phyloP scores from a whole-genome alignment of 2,797 vertebrate species.

The Sebastes aleutianus region DNA sequence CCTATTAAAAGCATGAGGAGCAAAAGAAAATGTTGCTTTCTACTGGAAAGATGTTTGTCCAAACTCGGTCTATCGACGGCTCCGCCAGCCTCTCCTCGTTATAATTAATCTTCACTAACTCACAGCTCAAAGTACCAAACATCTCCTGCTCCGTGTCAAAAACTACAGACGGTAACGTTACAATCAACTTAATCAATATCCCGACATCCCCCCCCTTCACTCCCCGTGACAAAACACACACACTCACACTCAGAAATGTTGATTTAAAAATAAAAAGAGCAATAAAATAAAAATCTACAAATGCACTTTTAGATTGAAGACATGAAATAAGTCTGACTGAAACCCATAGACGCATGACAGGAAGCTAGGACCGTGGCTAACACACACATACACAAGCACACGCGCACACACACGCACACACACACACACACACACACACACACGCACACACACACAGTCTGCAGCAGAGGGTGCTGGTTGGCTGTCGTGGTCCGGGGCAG shows the following conservation, averaged over 20 bases:
- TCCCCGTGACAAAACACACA: not conserved
- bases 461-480: conserved; percentile 26
- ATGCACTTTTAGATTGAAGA: conserved; percentile 50
- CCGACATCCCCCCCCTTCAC: not conserved
- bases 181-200: conserved; percentile 45
- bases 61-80: conserved; percentile 28
- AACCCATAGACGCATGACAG: not conserved
- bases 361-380: not conserved
- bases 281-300: conserved; percentile 23
- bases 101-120: conserved; percentile 25
- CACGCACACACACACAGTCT: conserved; percentile 31
- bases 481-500: conserved; percentile 24
- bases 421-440: conserved; percentile 16
- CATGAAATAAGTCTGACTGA: not conserved
- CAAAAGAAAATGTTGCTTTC: not conserved
- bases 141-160: not conserved
- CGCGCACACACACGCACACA: conserved; percentile 18
- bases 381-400: not conserved
- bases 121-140: conserved; percentile 26
- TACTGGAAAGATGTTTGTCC: not conserved
- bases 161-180: conserved; percentile 49
- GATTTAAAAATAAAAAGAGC: conserved; percentile 17
- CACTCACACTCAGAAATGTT: not conserved
- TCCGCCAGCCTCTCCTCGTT: conserved; percentile 28
- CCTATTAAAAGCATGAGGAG: not conserved